phyloP scores from a whole-genome alignment of 2,113 vertebrate genomes.

The Callospermophilus lateralis region DNA sequence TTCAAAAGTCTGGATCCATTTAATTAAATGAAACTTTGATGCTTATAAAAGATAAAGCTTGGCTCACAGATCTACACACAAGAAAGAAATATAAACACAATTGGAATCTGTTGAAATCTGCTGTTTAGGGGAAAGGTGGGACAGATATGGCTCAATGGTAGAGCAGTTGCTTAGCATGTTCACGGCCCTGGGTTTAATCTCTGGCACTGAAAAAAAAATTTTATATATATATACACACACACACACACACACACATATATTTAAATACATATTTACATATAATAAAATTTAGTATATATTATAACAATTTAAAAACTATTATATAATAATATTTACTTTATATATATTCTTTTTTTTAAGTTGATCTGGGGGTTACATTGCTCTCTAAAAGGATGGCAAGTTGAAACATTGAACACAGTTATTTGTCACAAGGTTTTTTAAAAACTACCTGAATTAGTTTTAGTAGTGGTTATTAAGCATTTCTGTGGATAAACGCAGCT shows the following conservation, averaged over 20 bases:
- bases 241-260: background rate
- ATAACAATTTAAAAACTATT: no score
- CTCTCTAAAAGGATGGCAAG: background rate
- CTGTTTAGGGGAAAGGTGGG: no score
- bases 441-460: background rate
- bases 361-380: background rate
- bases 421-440: background rate
- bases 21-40: background rate
- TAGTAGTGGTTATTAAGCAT: background rate
- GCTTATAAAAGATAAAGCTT: background rate
- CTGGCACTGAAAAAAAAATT: background rate
- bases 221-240: background rate
- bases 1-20: slow-evolving; percentile 2
- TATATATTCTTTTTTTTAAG: background rate
- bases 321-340: no score
- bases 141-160: background rate
- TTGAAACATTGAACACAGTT: background rate
- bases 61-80: background rate
- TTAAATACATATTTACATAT: background rate
- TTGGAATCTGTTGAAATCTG: background rate
- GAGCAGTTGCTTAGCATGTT: background rate
- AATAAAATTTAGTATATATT: background rate
- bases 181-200: background rate
- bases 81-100: background rate
- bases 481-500: background rate